These are phyloP conservation scores for Andricus curvator DNA, from an alignment of 2,888 invertebrate genomes.

Conservation along the genomic window DNA sequence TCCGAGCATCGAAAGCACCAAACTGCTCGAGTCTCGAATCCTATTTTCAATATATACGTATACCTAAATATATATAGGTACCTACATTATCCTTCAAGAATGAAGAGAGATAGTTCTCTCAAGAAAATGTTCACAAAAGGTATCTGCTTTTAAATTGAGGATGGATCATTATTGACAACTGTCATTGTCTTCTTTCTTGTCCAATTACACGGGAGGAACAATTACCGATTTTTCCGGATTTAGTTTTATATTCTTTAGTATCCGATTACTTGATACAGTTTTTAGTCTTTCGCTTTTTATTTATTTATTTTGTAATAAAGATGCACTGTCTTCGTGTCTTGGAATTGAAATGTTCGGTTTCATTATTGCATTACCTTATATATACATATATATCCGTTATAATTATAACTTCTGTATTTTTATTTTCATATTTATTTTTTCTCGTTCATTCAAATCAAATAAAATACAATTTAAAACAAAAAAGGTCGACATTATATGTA, in stretches of 20 bases:
- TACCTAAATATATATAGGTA: not conserved
- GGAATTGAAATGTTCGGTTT: not conserved
- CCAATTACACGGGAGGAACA: not conserved
- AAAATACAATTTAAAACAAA: no score
- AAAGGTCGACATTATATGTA: no score
- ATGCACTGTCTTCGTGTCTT: no score
- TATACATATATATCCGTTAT: no score
- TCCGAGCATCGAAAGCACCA: constrained; percentile 28
- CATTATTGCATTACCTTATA: not conserved
- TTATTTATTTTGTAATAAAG: no score
- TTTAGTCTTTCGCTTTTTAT: no score
- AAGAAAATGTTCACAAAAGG: constrained; percentile 2
- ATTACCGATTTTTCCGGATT: not conserved
- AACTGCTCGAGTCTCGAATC: not conserved
- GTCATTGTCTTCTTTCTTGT: not conserved
- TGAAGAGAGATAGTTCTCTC: not conserved
- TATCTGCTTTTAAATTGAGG: not conserved
- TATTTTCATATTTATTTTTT: no score
- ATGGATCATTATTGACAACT: not conserved
- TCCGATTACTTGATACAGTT: not conserved
- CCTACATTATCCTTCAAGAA: constrained; percentile 8
- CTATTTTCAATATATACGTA: constrained; percentile 4
- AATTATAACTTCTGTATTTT: no score
- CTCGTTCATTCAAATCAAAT: no score
- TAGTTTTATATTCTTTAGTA: not conserved